Conservation (phyloP, 2,113 vertebrate genomes). For the Ctenodactylus gundi region DNA sequence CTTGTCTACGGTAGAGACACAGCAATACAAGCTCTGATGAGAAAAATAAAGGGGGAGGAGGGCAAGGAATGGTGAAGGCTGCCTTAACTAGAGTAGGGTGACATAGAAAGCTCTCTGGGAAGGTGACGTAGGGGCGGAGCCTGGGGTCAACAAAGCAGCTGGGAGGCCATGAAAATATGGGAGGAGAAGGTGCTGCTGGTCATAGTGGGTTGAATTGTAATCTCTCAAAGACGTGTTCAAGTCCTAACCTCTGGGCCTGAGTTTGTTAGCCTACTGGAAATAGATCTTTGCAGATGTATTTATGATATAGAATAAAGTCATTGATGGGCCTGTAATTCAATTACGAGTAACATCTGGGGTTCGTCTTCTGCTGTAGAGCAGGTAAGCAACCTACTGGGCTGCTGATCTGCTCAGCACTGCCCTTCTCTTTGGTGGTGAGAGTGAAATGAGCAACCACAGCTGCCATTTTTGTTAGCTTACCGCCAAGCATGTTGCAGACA, state of each 20-base stretch:
- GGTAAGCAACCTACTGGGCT: not conserved
- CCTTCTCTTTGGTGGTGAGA: not conserved
- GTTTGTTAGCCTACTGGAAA: not conserved
- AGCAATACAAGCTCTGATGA: not conserved
- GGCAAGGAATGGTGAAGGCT: not conserved
- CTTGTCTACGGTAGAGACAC: not conserved
- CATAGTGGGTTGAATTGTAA: not conserved
- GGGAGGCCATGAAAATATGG: rapidly evolving
- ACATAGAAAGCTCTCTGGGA: not conserved
- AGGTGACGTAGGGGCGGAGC: not conserved
- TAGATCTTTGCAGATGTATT: not conserved
- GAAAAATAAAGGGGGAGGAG: not conserved
- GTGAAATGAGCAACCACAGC: not conserved
- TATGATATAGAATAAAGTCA: not conserved
- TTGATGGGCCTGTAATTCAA: not conserved
- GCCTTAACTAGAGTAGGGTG: too few species aligned
- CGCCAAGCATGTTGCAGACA: rapidly evolving
- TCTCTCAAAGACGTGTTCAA: not conserved
- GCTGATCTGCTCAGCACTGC: not conserved
- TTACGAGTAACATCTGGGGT: not conserved
- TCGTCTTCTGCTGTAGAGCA: not conserved
- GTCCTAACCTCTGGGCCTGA: not conserved
- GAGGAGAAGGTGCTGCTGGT: not conserved
- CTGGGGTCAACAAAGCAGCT: too few species aligned
- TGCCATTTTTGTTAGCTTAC: too few species aligned